Evolutionary conservation across 2,113 vertebrate species (phyloP).

Genomic region (Jacana jacana): DNA sequence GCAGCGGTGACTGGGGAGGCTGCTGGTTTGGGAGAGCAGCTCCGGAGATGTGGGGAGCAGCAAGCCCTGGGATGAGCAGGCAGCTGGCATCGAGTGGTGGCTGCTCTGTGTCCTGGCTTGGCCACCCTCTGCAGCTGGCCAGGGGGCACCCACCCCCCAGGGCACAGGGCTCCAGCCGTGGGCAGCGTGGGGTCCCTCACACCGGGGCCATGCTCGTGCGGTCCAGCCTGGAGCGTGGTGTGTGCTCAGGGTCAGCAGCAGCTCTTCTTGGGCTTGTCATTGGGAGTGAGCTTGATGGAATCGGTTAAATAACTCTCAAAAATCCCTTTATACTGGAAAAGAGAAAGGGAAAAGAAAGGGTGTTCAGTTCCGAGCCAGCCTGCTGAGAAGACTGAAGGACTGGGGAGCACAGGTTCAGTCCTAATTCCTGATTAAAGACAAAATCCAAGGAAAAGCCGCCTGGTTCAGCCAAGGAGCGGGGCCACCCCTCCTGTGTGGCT

Average conservation of each 20-base stretch:
- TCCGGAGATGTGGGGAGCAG: background rate
- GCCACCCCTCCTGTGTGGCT: background rate
- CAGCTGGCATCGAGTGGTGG: accelerated
- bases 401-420: background rate
- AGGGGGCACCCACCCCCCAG: accelerated
- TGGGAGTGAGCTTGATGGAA: constrained; percentile 78
- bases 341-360: background rate
- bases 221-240: background rate
- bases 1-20: accelerated
- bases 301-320: constrained; percentile 73
- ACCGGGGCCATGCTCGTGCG: accelerated
- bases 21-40: background rate
- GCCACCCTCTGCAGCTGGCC: accelerated
- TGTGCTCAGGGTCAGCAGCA: constrained; percentile 66
- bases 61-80: background rate
- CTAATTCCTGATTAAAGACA: accelerated
- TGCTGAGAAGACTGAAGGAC: accelerated
- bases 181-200: background rate
- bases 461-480: accelerated
- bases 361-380: background rate
- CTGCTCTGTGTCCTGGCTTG: background rate
- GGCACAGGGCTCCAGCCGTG: background rate
- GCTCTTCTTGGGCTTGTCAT: constrained; percentile 35
- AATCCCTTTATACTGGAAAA: constrained; percentile 69
- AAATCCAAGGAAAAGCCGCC: background rate